phyloP scores from a whole-genome alignment of 2,888 invertebrate species.

The Eremobia ochroleuca region DNA sequence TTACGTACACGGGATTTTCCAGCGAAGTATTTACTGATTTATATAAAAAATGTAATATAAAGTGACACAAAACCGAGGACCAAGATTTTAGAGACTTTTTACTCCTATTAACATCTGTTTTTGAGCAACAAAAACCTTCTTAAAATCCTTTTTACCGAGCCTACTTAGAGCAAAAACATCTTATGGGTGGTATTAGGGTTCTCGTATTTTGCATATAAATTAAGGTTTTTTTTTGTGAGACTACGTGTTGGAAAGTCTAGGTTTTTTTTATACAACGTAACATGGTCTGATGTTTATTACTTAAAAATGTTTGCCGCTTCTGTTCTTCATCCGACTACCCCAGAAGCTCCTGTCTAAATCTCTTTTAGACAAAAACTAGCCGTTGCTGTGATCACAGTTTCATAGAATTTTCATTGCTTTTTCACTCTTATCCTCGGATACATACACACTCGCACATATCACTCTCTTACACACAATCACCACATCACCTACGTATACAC shows the following conservation, averaged over 20 bases:
- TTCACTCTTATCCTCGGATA: too few relatives aligned
- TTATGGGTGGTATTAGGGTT: neutral
- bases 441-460: too few relatives aligned
- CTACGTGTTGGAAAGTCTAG: neutral
- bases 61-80: constrained; percentile 13
- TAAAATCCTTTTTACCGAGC: constrained; percentile 16
- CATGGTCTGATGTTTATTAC: neutral
- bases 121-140: constrained; percentile 37
- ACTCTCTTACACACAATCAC: too few relatives aligned
- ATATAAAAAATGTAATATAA: constrained; percentile 9
- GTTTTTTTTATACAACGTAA: neutral
- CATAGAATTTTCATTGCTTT: neutral
- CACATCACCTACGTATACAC: too few relatives aligned
- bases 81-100: constrained; percentile 19
- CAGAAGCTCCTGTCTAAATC: neutral
- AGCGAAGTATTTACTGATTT: neutral
- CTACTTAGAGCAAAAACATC: constrained; percentile 13
- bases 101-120: constrained; percentile 46
- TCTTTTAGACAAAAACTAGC: too few relatives aligned
- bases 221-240: neutral
- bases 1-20: neutral
- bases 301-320: neutral
- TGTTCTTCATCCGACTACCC: neutral
- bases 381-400: neutral
- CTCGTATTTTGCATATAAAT: constrained; percentile 18